Conservation (phyloP, 2,797 vertebrate species). For the Bradypus variegatus region DNA sequence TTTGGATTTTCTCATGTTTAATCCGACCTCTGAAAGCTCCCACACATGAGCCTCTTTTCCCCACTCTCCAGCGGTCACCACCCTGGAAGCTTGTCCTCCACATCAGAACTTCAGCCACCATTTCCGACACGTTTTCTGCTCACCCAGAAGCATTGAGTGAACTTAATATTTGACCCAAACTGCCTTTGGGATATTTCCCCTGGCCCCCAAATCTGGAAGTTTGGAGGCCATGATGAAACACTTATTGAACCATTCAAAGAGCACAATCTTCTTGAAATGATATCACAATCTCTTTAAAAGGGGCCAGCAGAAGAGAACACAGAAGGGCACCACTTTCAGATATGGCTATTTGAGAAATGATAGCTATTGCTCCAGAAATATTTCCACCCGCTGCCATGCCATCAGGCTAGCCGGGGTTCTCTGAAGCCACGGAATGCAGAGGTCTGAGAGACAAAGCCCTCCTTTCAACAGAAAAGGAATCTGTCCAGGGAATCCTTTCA, state of each 20-base stretch:
- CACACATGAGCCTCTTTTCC: neutral
- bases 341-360: neutral
- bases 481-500: slow-evolving; percentile 46
- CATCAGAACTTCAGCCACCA: neutral
- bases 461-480: slow-evolving; percentile 47
- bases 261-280: slow-evolving; percentile 28
- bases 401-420: neutral
- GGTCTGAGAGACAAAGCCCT: slow-evolving; percentile 44
- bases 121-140: neutral
- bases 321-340: neutral
- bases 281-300: slow-evolving; percentile 25
- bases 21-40: neutral
- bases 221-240: neutral
- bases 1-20: neutral
- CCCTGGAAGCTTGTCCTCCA: neutral
- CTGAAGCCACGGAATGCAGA: neutral
- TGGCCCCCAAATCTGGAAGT: neutral
- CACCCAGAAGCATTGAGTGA: neutral
- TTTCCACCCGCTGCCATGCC: neutral
- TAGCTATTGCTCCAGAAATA: slow-evolving; percentile 32
- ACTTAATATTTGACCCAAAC: neutral
- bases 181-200: neutral
- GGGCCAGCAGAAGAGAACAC: neutral
- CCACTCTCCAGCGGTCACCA: neutral
- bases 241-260: neutral